A percentile compares a stretch with the other conserved stretches of the same genome.
phyloP scores from a whole-genome alignment of 1,140 invertebrate species.

The Hycleus phaleratus region DNA sequence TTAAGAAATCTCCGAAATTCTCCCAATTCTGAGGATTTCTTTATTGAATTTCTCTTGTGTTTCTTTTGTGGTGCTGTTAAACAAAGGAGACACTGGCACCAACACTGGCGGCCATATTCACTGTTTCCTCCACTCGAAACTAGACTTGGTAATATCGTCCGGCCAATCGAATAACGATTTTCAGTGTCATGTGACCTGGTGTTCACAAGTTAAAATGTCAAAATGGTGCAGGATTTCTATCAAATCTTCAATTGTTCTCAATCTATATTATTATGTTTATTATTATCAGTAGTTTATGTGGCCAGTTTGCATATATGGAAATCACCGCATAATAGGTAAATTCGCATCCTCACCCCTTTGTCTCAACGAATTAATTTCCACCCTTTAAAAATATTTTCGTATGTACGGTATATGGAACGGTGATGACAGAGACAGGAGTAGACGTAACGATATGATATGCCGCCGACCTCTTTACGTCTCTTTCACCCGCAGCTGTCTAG shows the following conservation, averaged over 20 bases:
- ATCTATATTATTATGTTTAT: slow-evolving; percentile 56
- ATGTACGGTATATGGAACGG: background rate
- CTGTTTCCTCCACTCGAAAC: slow-evolving; percentile 30
- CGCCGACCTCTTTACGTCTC: background rate
- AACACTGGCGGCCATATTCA: slow-evolving; percentile 59
- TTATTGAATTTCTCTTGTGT: no score
- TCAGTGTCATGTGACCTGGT: slow-evolving; percentile 33
- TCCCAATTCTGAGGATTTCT: slow-evolving; percentile 26
- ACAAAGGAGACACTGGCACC: slow-evolving; percentile 56
- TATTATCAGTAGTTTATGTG: slow-evolving; percentile 68
- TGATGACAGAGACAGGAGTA: background rate
- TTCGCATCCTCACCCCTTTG: background rate
- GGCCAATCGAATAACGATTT: slow-evolving; percentile 26
- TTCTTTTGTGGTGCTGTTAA: slow-evolving; percentile 35
- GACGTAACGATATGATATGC: background rate
- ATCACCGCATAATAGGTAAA: slow-evolving; percentile 61
- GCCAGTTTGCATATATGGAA: slow-evolving; percentile 79
- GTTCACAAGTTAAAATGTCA: slow-evolving; percentile 34
- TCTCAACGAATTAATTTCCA: background rate
- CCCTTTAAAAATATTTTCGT: background rate
- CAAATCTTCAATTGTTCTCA: slow-evolving; percentile 36
- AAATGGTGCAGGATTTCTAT: slow-evolving; percentile 39
- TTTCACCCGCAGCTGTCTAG: background rate
- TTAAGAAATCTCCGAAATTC: no score
- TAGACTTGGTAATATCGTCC: slow-evolving; percentile 2